phyloP scores from a whole-genome alignment of 2,797 vertebrate species.

The Lepus townsendii region DNA sequence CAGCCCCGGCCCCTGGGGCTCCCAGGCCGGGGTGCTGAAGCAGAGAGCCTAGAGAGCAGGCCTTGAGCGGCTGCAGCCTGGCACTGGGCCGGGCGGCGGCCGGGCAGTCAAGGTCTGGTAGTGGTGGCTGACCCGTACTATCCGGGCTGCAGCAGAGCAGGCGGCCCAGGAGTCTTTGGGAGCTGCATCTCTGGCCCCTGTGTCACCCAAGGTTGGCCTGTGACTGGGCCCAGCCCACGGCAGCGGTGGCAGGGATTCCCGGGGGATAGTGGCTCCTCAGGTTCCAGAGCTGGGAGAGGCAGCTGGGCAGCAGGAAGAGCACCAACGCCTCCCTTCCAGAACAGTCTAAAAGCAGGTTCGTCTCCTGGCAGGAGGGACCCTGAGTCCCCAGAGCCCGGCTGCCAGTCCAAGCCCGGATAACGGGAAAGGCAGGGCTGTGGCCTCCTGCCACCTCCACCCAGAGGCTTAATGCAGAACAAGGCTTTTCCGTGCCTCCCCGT shows the following conservation, averaged over 20 bases:
- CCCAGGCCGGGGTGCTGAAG: not conserved
- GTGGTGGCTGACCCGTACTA: not conserved
- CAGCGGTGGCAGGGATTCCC: not conserved
- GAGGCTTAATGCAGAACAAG: constrained; percentile 49
- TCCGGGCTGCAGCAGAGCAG: not conserved
- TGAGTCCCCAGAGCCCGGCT: not conserved
- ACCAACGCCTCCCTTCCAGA: not conserved
- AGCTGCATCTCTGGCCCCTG: not conserved
- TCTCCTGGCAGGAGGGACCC: not conserved
- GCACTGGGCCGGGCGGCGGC: rapidly evolving
- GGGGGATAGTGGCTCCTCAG: not conserved
- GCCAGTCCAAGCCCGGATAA: not conserved
- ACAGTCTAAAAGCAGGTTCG: not conserved
- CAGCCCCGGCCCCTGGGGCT: rapidly evolving
- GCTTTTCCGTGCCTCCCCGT: not conserved
- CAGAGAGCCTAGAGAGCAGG: not conserved
- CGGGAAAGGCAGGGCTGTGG: constrained; percentile 32
- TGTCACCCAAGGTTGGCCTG: not conserved
- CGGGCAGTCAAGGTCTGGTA: not conserved
- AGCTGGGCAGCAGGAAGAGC: not conserved
- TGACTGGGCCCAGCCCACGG: not conserved
- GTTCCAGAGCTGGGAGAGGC: not conserved
- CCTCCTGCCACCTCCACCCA: constrained; percentile 39
- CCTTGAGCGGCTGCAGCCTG: too few relatives aligned
- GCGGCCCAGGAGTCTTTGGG: not conserved